Evolutionary conservation across 1,140 invertebrate genomes (phyloP), one percentile per base, ranked within the genome.

Genomic region (Popillia japonica): DNA sequence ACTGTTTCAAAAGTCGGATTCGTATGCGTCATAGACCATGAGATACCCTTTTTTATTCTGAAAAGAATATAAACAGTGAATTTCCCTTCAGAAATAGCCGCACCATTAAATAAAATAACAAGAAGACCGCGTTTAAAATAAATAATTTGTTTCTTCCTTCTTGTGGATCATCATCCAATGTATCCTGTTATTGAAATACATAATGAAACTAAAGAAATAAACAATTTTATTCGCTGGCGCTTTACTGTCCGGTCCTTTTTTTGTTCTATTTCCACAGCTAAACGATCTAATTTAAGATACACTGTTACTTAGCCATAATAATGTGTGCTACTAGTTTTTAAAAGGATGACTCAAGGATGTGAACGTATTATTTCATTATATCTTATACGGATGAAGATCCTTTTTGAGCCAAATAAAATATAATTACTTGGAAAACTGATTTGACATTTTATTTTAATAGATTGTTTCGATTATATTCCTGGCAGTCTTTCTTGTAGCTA

Each of bases 181-280:
- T 55, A 55, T 55, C 48, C 48, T 55, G 48, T 55, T 55, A 55
- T 55, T 17, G 48, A 55, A 55, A 55, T 17, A 55, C 48, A 17
- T 55, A 55, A 55, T n/a, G 48, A 55, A 55, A 17, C 48, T 55
- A 17, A 6, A 55, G 48, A 55, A 55, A 55, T 55, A 55, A 55
- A 55, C 48, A 55, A 55, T 55, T 55, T 55, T 55, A 55, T 55
- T 55, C 48, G 11, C 48, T 55, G 48, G 48, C 48, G 48, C 48
- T 55, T 55, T 55, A 17, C 48, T 55, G 48, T 55, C n/a, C n/a
- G 6, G 48, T 55, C 4, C 17, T 55, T 55, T 55, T 55, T 55
- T 44, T 55, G 48, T 55, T 55, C 48, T 55, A 55, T 55, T 55
- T 55, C 48, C 2, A 55, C 17, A 55, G 14, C n/a, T 17, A 14